These are phyloP conservation scores for Festucalex cinctus DNA, from an alignment of 2,113 vertebrate genomes.

Conservation along the genomic window DNA sequence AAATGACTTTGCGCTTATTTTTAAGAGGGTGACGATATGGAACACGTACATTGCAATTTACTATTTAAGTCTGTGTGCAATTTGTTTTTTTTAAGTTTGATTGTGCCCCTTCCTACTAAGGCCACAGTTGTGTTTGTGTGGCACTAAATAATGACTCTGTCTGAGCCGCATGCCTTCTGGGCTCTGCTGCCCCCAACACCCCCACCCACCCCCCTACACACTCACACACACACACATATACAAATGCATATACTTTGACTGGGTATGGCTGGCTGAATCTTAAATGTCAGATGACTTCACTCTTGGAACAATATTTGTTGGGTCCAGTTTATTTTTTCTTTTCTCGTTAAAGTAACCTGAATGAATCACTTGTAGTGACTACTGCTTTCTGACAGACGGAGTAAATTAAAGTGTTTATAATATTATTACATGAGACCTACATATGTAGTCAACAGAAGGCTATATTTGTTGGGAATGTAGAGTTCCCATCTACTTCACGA, in stretches of 20 bases:
- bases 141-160: conserved; percentile 70
- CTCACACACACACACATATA: conserved; percentile 13
- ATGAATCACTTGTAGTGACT: background rate
- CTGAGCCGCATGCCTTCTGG: conserved; percentile 60
- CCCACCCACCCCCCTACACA: conserved; percentile 12
- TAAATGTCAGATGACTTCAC: conserved; percentile 71
- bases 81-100: background rate
- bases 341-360: conserved; percentile 5
- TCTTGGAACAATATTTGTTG: conserved; percentile 56
- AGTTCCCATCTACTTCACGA: background rate
- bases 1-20: too few relatives aligned
- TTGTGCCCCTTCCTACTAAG: conserved; percentile 26
- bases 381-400: background rate
- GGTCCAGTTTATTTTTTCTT: conserved; percentile 24
- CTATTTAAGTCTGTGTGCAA: conserved; percentile 16
- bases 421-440: background rate
- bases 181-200: conserved; percentile 49
- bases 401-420: background rate
- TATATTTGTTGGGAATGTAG: background rate
- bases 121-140: conserved; percentile 49
- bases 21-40: too few relatives aligned
- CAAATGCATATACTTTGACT: conserved; percentile 16
- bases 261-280: conserved; percentile 54
- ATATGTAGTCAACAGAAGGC: background rate
- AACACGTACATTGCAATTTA: conserved; percentile 2